A percentile compares a stretch with the other conserved stretches of the same genome.
Evolutionary conservation across 2,888 invertebrate genomes (phyloP).

Genomic region (Pyrrhia umbra): DNA sequence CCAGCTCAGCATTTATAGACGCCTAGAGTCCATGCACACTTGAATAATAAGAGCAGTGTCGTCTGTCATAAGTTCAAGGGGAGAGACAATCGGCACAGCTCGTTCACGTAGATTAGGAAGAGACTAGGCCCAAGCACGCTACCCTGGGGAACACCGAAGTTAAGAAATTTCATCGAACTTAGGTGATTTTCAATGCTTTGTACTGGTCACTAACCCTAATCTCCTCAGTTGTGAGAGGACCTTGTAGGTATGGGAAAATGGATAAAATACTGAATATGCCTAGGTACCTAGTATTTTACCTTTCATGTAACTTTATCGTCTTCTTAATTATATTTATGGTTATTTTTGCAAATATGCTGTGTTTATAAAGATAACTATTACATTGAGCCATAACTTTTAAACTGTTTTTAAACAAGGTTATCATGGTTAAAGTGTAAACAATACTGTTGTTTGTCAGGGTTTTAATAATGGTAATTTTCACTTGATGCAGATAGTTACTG

Average conservation of each 20-base stretch:
- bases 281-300: too few relatives aligned
- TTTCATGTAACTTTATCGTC: too few relatives aligned
- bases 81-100: conserved; percentile 1
- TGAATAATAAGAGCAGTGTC: neutral
- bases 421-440: neutral
- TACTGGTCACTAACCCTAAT: neutral
- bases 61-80: neutral
- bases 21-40: too few relatives aligned
- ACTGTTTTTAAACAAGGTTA: neutral
- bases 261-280: too few relatives aligned
- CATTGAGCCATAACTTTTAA: too few relatives aligned
- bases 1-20: too few relatives aligned
- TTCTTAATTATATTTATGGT: neutral
- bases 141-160: neutral
- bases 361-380: neutral
- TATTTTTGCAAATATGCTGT: neutral
- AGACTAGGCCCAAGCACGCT: conserved; percentile 1
- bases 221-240: too few relatives aligned
- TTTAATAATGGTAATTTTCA: too few relatives aligned
- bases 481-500: too few relatives aligned
- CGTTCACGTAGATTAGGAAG: conserved; percentile 2
- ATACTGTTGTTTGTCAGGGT: too few relatives aligned
- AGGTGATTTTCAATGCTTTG: neutral
- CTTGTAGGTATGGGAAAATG: too few relatives aligned
- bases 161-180: neutral